Evolutionary conservation across 2,888 invertebrate species (phyloP).

Genomic region (Pseudococcus viburni): DNA sequence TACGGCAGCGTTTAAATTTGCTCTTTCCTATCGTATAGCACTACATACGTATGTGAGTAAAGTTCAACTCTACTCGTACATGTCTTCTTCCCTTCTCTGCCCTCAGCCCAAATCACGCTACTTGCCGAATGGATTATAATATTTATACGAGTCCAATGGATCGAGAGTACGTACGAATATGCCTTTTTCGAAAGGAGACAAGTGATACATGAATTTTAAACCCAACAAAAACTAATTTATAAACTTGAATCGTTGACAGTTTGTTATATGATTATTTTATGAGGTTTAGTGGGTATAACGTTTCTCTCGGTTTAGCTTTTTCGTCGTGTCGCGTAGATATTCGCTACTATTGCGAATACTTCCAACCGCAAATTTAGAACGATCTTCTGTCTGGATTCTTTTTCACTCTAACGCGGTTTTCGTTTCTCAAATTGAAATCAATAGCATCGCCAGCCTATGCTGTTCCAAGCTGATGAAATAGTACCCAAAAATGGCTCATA

Average conservation of each 20-base stretch:
- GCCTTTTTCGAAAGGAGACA: background rate
- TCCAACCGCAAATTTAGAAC: no score
- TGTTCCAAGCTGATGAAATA: no score
- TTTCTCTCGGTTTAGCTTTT: background rate
- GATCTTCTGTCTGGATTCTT: no score
- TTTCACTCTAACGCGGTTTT: no score
- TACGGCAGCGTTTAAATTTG: constrained; percentile 30
- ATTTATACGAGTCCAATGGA: constrained; percentile 13
- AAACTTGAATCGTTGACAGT: constrained; percentile 40
- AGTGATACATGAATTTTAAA: background rate
- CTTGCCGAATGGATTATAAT: background rate
- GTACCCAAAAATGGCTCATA: no score
- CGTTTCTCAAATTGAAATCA: no score
- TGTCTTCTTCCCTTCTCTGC: background rate
- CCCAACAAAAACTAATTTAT: constrained; percentile 19
- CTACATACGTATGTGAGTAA: background rate
- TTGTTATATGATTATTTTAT: constrained; percentile 33
- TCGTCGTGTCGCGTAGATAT: background rate
- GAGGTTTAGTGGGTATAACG: constrained; percentile 6
- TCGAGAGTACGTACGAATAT: background rate
- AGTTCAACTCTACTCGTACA: background rate
- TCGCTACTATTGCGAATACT: no score
- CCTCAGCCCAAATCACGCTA: background rate
- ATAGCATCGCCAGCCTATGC: no score
- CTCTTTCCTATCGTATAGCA: background rate